Conservation (phyloP, 92 coral and sea anemone genomes). For the Chrysogorgia sp. region DNA sequence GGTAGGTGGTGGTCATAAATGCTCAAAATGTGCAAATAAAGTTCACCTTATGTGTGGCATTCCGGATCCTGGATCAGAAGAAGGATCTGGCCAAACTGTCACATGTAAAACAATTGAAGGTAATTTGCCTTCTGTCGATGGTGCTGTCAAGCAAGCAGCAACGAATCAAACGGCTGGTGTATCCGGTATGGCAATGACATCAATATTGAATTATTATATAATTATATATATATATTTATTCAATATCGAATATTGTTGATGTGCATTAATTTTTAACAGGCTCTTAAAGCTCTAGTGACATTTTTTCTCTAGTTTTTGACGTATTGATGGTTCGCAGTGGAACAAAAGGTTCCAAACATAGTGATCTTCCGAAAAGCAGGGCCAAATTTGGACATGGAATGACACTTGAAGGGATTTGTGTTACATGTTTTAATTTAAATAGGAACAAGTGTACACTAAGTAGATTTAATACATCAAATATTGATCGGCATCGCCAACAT, state of each 20-base stretch:
- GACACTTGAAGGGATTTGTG: conserved; percentile 14
- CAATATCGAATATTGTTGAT: no score
- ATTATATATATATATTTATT: not conserved
- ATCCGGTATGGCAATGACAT: not conserved
- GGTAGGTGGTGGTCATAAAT: no score
- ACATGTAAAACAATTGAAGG: no score
- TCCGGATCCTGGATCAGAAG: no score
- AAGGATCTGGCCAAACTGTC: no score
- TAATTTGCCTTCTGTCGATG: no score
- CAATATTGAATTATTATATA: not conserved
- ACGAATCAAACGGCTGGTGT: no score
- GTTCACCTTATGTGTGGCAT: no score
- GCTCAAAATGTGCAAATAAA: no score
- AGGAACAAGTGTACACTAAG: conserved; percentile 7
- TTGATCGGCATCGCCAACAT: not conserved
- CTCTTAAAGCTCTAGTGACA: no score
- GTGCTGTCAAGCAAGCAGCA: no score
- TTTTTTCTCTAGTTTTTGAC: conserved; percentile 8
- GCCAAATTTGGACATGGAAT: conserved; percentile 13
- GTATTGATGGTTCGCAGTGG: conserved; percentile 7
- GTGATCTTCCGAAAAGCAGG: not conserved
- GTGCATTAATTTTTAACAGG: no score
- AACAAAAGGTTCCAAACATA: conserved; percentile 9
- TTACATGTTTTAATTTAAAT: conserved; percentile 12
- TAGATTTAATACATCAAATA: conserved; percentile 7